Percentiles rank a stretch among this genome's conserved stretches.
These are phyloP conservation scores for Xanthia icteritia DNA, from an alignment of 2,888 invertebrate species.

Conservation along the genomic window DNA sequence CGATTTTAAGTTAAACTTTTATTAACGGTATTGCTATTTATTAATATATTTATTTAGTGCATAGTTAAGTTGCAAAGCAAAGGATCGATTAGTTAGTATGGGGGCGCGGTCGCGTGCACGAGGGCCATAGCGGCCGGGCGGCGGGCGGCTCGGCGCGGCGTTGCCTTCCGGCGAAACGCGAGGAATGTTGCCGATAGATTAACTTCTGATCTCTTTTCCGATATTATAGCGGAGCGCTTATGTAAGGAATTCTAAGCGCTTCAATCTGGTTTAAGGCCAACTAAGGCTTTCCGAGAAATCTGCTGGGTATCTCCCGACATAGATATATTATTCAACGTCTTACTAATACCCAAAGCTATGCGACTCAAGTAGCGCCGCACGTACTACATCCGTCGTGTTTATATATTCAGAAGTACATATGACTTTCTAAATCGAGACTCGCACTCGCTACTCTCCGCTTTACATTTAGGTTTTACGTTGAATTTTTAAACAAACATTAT, in stretches of 20 bases:
- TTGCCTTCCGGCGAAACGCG: slow-evolving; percentile 90
- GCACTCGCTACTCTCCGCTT: slow-evolving; percentile 37
- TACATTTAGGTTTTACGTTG: slow-evolving; percentile 48
- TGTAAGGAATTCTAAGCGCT: slow-evolving; percentile 89
- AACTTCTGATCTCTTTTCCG: slow-evolving; percentile 91
- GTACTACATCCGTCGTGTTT: slow-evolving; percentile 55
- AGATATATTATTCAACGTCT: slow-evolving; percentile 69
- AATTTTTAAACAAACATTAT: slow-evolving; percentile 55
- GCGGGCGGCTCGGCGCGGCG: slow-evolving; percentile 75
- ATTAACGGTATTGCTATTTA: slow-evolving; percentile 11
- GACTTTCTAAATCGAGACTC: slow-evolving; percentile 56
- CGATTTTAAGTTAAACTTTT: neutral
- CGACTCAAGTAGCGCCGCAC: slow-evolving; percentile 39
- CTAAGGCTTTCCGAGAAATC: slow-evolving; percentile 80
- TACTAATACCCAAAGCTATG: slow-evolving; percentile 61
- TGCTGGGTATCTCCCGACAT: slow-evolving; percentile 72
- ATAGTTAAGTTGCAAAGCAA: slow-evolving; percentile 80
- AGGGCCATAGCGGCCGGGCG: slow-evolving; percentile 76
- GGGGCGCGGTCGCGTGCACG: slow-evolving; percentile 84
- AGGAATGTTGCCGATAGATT: slow-evolving; percentile 90
- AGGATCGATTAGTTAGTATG: slow-evolving; percentile 84
- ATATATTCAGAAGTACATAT: slow-evolving; percentile 57
- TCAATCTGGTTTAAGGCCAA: slow-evolving; percentile 88
- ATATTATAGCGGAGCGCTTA: slow-evolving; percentile 89
- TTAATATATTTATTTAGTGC: slow-evolving; percentile 69